phyloP scores from a whole-genome alignment of 2,888 invertebrate genomes.

The Drosophila paranaensis region DNA sequence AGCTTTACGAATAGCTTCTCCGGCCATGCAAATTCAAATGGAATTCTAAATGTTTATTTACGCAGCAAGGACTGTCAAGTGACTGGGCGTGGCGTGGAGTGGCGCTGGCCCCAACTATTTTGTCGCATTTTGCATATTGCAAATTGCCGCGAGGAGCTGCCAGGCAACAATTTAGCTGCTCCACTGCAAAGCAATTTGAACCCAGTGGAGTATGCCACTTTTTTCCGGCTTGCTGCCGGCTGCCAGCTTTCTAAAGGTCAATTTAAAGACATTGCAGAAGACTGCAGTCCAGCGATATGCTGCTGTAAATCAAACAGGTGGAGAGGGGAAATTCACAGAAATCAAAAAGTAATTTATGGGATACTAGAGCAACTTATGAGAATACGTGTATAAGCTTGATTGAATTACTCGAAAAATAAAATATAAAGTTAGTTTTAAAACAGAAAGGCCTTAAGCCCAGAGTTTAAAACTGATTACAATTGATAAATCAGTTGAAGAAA shows the following conservation, averaged over 20 bases:
- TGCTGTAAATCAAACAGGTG: neutral
- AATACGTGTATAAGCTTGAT: neutral
- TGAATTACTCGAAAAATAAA: too few relatives aligned
- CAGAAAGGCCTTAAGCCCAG: too few relatives aligned
- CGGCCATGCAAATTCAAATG: conserved; percentile 69
- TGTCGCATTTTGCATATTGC: conserved; percentile 77
- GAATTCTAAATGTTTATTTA: conserved; percentile 79
- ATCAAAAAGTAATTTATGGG: neutral
- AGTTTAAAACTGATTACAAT: too few relatives aligned
- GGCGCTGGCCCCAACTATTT: conserved; percentile 56
- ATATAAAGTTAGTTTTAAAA: too few relatives aligned
- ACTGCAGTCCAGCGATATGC: conserved; percentile 32
- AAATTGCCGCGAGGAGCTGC: conserved; percentile 44
- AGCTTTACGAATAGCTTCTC: conserved; percentile 21
- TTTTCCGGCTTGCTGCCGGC: conserved; percentile 27
- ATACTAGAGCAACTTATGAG: neutral
- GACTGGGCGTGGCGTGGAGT: conserved; percentile 47
- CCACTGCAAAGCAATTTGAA: conserved; percentile 54
- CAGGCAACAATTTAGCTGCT: conserved; percentile 39
- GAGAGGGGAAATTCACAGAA: neutral
- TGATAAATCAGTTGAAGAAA: neutral
- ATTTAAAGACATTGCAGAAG: conserved; percentile 52
- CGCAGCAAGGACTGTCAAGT: conserved; percentile 53
- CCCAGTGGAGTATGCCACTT: conserved; percentile 39
- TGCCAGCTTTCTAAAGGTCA: conserved; percentile 44